Base-by-base conservation (phyloP, 1,140 invertebrate species). In the Drosophila athabasca region DNA sequence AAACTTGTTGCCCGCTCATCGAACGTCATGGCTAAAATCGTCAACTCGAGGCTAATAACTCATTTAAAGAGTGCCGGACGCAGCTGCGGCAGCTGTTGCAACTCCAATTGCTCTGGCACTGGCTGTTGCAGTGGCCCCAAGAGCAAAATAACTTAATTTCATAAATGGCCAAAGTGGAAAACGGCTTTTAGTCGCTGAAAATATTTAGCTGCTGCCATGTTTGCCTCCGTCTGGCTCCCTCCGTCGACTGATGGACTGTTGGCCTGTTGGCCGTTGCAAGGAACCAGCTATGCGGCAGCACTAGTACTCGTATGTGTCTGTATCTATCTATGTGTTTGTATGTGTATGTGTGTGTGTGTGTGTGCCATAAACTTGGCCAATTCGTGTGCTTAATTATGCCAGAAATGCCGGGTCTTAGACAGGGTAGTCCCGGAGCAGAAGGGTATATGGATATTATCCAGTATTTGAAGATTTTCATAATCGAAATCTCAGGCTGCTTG, bases 61-160 rank as follows among this genome's bases (percentile, higher is more conserved):
- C 83, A 87, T 87, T 87, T 87, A 88, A 82, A 71, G 68, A 69
- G 75, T 68, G 75, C 55, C 71, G 81, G 78, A 79, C 81, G 81
- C 60, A 54, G 75, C 57, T 61, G 78, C 31, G 31, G 31, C 31
- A 35, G 31, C 31, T 35, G 31, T 35, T 35, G 31, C 31, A 35
- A 35, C 31, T 35, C 9, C 31, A 35, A 35, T 67, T 65, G 65
- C 41, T 52, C 50, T 55, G 57, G n/a, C 19, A 48, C 31, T 55
- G 45, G 52, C 59, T 43, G 60, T 24, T 58, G 61, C 73, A 61
- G 44, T 65, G 54, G 83, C 82, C 75, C 88, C 87, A 76, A 76
- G 87, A 90, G 89, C 81, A 87, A 90, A 90, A 90, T 90, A 90
- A 90, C 89, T 90, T 90, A 83, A 90, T 90, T 90, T 90, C 77